Conservation (phyloP, 2,797 vertebrate genomes). For the Galaxias olidus region DNA sequence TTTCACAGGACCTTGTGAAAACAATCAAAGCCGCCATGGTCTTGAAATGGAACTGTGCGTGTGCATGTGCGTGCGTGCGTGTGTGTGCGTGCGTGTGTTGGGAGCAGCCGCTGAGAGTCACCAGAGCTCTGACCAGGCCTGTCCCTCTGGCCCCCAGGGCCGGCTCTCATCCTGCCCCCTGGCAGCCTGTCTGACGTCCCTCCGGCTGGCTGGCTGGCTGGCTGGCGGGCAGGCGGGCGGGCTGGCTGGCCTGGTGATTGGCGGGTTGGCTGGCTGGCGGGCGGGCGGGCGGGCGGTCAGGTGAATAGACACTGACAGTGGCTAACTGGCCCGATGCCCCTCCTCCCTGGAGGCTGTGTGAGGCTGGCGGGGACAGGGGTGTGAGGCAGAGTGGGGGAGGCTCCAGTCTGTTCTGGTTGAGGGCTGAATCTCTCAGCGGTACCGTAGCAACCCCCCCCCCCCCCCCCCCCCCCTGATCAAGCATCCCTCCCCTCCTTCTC, state of each 20-base stretch:
- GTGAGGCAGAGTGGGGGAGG: constrained; percentile 3
- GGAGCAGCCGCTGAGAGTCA: too few species aligned
- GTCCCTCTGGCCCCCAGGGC: constrained; percentile 44
- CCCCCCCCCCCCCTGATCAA: constrained; percentile 51
- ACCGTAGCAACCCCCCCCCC: constrained; percentile 35
- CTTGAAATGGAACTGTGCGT: too few species aligned
- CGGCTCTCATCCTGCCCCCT: constrained; percentile 22
- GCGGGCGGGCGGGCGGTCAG: constrained; percentile 4
- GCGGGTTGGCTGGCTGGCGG: constrained; percentile 21
- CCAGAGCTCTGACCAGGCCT: not conserved
- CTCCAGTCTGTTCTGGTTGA: constrained; percentile 68
- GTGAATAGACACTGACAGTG: constrained; percentile 56
- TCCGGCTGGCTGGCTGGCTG: constrained; percentile 22
- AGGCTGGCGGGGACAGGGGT: not conserved
- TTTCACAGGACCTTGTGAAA: too few species aligned
- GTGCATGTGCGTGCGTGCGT: too few species aligned
- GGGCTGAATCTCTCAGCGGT: constrained; percentile 73
- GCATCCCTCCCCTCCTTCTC: constrained; percentile 40
- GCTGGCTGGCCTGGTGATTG: constrained; percentile 18
- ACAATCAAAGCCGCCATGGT: too few species aligned
- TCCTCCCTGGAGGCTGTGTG: constrained; percentile 29
- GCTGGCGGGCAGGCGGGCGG: constrained; percentile 20
- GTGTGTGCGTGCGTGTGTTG: too few species aligned
- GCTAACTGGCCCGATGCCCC: constrained; percentile 43
- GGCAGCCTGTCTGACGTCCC: constrained; percentile 27